Conservation (phyloP, 2,113 vertebrate genomes). For the Pollimyrus isidori region DNA sequence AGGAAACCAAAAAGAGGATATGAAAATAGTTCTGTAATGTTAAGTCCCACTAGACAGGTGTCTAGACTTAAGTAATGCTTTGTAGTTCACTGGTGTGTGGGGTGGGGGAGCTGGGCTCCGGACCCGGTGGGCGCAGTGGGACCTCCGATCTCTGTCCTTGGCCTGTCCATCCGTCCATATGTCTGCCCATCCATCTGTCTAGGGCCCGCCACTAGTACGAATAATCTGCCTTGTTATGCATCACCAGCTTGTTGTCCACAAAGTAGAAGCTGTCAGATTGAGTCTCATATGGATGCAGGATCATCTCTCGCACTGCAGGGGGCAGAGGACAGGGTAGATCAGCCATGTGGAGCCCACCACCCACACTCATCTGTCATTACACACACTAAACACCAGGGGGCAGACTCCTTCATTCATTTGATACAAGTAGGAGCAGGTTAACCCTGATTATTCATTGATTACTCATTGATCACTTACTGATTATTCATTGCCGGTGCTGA, state of each 20-base stretch:
- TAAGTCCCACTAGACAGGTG: not conserved
- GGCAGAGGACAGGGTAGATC: slow-evolving; percentile 11
- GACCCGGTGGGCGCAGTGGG: not conserved
- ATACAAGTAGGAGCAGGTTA: not conserved
- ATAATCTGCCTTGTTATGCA: slow-evolving; percentile 99
- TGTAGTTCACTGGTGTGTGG: not conserved
- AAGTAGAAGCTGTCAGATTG: slow-evolving; percentile 99
- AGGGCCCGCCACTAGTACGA: slow-evolving; percentile 87
- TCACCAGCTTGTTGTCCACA: slow-evolving; percentile 95
- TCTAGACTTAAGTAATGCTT: not conserved
- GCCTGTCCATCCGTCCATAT: not conserved
- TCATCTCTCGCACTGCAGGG: slow-evolving; percentile 85
- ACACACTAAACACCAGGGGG: not conserved
- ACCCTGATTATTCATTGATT: not conserved
- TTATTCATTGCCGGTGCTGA: not conserved
- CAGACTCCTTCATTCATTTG: not conserved
- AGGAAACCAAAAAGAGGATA: not conserved
- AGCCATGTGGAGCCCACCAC: not conserved
- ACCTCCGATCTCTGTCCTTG: slow-evolving; percentile 16
- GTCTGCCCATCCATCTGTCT: slow-evolving; percentile 27
- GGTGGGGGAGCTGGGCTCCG: not conserved
- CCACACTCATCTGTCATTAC: not conserved
- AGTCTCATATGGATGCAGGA: slow-evolving; percentile 87
- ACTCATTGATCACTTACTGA: not conserved
- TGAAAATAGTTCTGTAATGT: not conserved